Evolutionary conservation across 2,888 invertebrate genomes (phyloP).

Genomic region (Hemithea aestivaria): DNA sequence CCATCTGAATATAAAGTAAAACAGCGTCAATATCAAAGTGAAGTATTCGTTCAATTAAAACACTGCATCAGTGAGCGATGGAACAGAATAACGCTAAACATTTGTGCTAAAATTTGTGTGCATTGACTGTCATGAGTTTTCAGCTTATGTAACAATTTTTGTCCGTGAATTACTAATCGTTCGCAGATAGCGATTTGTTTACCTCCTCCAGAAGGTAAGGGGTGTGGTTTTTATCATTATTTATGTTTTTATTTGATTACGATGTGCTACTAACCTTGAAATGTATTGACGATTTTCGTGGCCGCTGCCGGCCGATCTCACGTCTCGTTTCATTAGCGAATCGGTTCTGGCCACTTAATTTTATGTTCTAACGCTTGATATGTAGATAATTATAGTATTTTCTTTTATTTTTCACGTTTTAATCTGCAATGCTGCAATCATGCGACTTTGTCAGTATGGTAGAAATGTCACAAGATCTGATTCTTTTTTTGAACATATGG

Average conservation of each 20-base stretch:
- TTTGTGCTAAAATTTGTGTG: conserved; percentile 34
- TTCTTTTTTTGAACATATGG: conserved; percentile 26
- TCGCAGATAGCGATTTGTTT: conserved; percentile 59
- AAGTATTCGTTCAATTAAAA: conserved; percentile 58
- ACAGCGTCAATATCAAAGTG: conserved; percentile 64
- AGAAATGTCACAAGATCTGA: conserved; percentile 36
- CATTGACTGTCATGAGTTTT: conserved; percentile 65
- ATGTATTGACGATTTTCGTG: conserved; percentile 28
- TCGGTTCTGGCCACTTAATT: neutral
- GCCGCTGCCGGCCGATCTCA: conserved; percentile 35
- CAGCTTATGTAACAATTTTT: conserved; percentile 70
- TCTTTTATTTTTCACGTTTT: conserved; percentile 1
- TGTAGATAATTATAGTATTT: conserved; percentile 1
- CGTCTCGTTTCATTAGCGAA: conserved; percentile 18
- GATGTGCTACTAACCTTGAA: conserved; percentile 54
- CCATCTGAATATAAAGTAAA: conserved; percentile 45
- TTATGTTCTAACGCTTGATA: conserved; percentile 1
- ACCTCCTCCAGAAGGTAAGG: conserved; percentile 65
- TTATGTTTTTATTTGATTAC: conserved; percentile 21
- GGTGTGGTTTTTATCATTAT: conserved; percentile 38
- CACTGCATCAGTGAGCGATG: conserved; percentile 48
- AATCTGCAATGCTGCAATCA: neutral
- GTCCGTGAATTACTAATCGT: conserved; percentile 53
- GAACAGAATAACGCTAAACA: conserved; percentile 56
- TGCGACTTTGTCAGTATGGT: conserved; percentile 27